Base-by-base conservation (phyloP, 2,888 invertebrate genomes). In the Oconnorella tubifera region DNA sequence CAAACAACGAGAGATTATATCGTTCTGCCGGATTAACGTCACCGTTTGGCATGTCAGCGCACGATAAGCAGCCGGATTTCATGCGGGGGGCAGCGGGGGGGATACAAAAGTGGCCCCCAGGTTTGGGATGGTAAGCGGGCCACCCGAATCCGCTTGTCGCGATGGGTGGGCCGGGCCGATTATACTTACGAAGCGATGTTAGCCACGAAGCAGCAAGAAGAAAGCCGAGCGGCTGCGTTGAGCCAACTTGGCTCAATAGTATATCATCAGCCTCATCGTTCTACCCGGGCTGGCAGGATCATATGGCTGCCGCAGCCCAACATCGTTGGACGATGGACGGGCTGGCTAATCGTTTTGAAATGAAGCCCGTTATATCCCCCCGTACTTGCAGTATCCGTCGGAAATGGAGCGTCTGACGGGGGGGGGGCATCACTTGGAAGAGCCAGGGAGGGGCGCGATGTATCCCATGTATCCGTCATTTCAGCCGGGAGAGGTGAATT, bases 241-340 rank as follows among this genome's bases (percentile, higher is more conserved):
- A 60, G 32, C n/a, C 60, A 49, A 51, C 60, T 60, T 49, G 50
- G 60, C n/a, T n/a, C n/a, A n/a, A n/a, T 25, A 29, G 50, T 29
- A 29, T 60, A n/a, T 49, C 60, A 32, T 40, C 59, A 23, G 33
- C 59, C 25, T 28, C 59, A n/a, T 32, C 60, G 49, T 48, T 48
- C 50, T 50, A 60, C 60, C 6, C 56, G 28, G 53, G 53, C 6
- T 40, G 40, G 40, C 14, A 10, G 53, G n/a, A n/a, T n/a, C n/a
- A n/a, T n/a, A 27, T 28, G 53, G 53, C 6, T n/a, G 28, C 59
- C 10, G 59, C 32, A 28, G 28, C 28, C 40, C 59, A 58, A 40
- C 59, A 58, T 40, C 60, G 60, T 29, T 60, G 60, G 60, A 50
- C 60, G 29, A 60, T 60, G 60, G 27, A 60, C 60, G 60, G 60